Evolutionary conservation across 2,113 vertebrate species (phyloP).

Genomic region (Pteropus alecto): DNA sequence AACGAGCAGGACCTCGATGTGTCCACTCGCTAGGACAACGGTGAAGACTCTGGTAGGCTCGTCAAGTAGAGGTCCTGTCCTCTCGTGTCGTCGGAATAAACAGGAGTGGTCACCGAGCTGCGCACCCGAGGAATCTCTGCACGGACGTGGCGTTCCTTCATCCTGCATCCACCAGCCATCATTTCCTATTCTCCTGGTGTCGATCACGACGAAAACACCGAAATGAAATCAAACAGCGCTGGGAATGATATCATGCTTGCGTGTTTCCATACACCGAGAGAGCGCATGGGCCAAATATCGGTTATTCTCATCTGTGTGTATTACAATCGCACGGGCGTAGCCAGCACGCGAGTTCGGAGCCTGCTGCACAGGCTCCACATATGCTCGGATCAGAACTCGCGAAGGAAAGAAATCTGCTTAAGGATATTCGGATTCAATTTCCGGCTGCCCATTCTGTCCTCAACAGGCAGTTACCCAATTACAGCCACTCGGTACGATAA

Average conservation of each 20-base stretch:
- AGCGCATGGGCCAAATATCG: neutral
- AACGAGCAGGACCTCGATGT: neutral
- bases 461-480: neutral
- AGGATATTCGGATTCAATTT: neutral
- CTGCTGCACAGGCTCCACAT: fast-evolving
- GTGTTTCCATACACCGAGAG: neutral
- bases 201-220: neutral
- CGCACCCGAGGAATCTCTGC: neutral
- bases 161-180: neutral
- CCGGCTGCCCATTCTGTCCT: neutral
- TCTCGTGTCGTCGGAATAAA: neutral
- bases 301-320: neutral
- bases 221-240: neutral
- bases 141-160: neutral
- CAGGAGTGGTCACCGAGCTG: neutral
- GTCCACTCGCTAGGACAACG: neutral
- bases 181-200: neutral
- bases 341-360: neutral
- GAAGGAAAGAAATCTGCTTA: neutral
- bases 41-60: neutral
- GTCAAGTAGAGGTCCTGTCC: neutral
- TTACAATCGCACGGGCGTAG: neutral
- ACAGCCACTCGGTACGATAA: neutral
- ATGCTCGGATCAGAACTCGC: neutral
- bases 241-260: neutral